Conservation (phyloP, 2,113 vertebrate species). For the Falcunculus frontatus region DNA sequence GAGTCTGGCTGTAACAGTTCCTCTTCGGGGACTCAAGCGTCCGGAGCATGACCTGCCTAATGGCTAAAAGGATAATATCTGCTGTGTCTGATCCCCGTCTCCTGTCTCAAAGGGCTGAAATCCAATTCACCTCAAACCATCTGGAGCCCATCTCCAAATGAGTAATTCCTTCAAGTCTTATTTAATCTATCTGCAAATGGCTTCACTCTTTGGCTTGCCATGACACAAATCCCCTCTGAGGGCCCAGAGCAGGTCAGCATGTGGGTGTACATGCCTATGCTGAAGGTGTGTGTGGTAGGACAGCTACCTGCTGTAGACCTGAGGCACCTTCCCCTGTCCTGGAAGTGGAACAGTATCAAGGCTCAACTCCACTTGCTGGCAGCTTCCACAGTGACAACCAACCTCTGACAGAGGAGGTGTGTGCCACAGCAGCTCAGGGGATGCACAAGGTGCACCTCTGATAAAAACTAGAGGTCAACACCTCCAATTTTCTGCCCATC, state of each 20-base stretch:
- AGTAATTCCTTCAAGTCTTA: neutral
- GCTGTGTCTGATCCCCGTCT: neutral
- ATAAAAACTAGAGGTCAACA: neutral
- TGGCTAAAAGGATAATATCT: neutral
- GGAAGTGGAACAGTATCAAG: neutral
- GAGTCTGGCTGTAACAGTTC: neutral
- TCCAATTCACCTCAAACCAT: neutral
- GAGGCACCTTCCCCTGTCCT: neutral
- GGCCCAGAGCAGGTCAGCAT: neutral
- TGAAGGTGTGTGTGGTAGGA: neutral
- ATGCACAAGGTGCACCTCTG: neutral
- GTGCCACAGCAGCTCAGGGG: neutral
- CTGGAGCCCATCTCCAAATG: neutral
- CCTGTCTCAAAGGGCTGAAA: neutral
- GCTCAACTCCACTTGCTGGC: neutral
- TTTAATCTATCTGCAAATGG: neutral
- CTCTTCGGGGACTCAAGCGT: neutral
- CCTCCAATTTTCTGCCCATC: neutral
- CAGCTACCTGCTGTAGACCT: neutral
- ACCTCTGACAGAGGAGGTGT: neutral
- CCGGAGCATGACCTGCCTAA: neutral
- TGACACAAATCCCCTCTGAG: neutral
- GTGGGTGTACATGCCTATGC: fast-evolving
- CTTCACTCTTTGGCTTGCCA: neutral
- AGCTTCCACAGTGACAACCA: neutral